phyloP scores from a whole-genome alignment of 2,113 vertebrate genomes.

The Nyctibius bracteatus region DNA sequence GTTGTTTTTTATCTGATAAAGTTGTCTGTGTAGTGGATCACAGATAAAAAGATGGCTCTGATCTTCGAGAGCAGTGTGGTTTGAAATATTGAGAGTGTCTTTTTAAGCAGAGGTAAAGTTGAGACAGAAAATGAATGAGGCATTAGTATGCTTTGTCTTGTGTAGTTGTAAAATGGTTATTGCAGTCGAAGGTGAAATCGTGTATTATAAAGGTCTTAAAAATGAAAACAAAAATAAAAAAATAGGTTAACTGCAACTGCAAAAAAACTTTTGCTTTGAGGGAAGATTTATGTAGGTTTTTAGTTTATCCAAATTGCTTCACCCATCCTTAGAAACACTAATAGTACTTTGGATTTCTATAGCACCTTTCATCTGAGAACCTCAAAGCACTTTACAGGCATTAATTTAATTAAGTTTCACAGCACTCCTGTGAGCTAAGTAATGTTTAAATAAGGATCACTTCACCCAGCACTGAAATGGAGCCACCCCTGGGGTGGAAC shows the following conservation, averaged over 20 bases:
- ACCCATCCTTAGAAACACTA: constrained; percentile 20
- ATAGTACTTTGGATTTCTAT: constrained; percentile 37
- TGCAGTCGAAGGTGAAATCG: background rate
- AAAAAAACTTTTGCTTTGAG: background rate
- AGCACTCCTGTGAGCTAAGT: constrained; percentile 50
- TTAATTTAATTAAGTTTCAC: constrained; percentile 66
- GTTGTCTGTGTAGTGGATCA: background rate
- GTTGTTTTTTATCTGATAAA: background rate
- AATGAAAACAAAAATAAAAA: background rate
- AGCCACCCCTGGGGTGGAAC: constrained; percentile 49
- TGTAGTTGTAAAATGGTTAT: background rate
- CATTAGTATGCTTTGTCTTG: background rate
- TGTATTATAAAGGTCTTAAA: background rate
- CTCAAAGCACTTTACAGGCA: constrained; percentile 52
- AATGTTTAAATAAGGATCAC: constrained; percentile 62
- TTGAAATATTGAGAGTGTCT: background rate
- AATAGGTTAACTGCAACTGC: background rate
- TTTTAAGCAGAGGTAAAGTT: background rate
- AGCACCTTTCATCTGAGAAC: constrained; percentile 56
- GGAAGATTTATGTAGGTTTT: constrained; percentile 14
- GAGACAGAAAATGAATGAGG: background rate
- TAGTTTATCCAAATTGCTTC: constrained; percentile 13
- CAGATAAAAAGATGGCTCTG: background rate
- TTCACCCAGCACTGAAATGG: constrained; percentile 40
- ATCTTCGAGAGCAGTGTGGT: background rate